phyloP scores from a whole-genome alignment of 2,113 vertebrate genomes.

The Strix uralensis region DNA sequence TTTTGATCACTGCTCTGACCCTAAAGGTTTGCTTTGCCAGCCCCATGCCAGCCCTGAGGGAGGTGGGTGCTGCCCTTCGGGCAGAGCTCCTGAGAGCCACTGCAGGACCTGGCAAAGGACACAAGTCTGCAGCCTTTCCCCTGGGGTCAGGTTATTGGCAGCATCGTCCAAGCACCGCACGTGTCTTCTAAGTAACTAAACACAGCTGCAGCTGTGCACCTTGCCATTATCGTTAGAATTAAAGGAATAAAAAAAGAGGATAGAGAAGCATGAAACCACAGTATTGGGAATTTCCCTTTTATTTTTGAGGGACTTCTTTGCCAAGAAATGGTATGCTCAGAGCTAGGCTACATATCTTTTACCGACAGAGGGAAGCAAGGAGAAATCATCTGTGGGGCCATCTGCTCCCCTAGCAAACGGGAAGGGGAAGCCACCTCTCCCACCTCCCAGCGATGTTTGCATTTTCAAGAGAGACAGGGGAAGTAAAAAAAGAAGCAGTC shows the following conservation, averaged over 20 bases:
- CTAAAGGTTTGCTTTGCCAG: background rate
- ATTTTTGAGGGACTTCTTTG: conserved; percentile 18
- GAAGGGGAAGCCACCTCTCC: conserved; percentile 34
- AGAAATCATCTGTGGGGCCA: conserved; percentile 31
- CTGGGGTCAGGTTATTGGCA: background rate
- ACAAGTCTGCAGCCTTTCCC: background rate
- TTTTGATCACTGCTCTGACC: background rate
- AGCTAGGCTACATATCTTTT: background rate
- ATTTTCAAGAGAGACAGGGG: background rate
- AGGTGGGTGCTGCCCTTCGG: background rate
- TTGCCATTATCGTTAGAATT: background rate
- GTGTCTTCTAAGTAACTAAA: background rate
- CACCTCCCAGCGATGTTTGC: background rate
- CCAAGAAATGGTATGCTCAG: conserved; percentile 32
- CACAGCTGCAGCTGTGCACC: background rate
- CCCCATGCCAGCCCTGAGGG: background rate
- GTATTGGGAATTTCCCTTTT: conserved; percentile 26
- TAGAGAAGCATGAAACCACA: background rate
- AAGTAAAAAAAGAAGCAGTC: background rate
- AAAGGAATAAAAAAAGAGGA: background rate
- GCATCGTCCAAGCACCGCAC: fast-evolving
- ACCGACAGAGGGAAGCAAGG: conserved; percentile 34
- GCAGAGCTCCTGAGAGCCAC: background rate
- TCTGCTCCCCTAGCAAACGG: background rate
- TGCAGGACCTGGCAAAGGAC: fast-evolving